phyloP scores from a whole-genome alignment of 2,113 vertebrate genomes.

The Stegostoma tigrinum region DNA sequence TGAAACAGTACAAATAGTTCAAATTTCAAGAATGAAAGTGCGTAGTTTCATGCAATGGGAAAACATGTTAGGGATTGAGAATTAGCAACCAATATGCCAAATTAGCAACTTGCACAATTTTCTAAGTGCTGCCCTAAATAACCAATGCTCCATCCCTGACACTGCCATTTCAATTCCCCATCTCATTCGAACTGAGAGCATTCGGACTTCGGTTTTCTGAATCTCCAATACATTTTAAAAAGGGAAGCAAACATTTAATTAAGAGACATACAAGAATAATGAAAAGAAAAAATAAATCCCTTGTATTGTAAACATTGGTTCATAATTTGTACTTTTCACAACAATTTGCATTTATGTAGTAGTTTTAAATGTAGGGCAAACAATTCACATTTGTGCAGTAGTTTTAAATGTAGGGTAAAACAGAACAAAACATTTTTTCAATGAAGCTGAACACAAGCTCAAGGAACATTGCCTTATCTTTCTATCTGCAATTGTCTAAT shows the following conservation, averaged over 20 bases:
- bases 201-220: too few species aligned
- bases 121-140: background rate
- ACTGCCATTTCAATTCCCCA: background rate
- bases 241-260: too few species aligned
- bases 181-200: background rate
- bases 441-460: background rate
- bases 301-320: too few species aligned
- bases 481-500: background rate
- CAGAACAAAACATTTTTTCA: background rate
- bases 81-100: background rate
- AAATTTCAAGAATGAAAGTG: background rate
- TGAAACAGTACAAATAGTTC: background rate
- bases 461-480: background rate
- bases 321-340: too few species aligned
- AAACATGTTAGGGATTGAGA: background rate
- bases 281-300: too few species aligned
- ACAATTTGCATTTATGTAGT: too few species aligned
- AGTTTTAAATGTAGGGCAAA: too few species aligned
- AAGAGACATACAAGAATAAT: too few species aligned
- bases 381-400: too few species aligned
- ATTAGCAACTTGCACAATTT: background rate
- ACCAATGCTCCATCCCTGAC: background rate
- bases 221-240: too few species aligned
- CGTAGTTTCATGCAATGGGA: background rate
- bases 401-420: too few species aligned